Evolutionary conservation across 2,888 invertebrate genomes (phyloP).

Genomic region (Tachina lurida): DNA sequence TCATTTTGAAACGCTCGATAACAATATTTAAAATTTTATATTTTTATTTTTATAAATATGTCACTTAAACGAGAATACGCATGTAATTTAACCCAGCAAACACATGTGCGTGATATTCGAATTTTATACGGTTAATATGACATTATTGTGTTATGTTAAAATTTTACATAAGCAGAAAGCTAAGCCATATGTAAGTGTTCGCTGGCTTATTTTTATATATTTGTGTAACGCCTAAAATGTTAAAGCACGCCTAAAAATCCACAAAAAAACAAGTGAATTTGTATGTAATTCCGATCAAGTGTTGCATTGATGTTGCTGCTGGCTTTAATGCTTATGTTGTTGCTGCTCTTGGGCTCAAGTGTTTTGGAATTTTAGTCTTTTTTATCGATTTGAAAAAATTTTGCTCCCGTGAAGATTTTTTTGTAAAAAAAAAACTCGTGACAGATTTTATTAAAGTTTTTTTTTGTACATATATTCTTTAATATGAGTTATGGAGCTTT

Average conservation of each 20-base stretch:
- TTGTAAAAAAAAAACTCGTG: slow-evolving; percentile 41
- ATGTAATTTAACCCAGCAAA: not conserved
- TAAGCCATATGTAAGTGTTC: not conserved
- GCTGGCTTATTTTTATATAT: not conserved
- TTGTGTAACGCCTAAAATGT: slow-evolving; percentile 23
- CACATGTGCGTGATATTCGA: not conserved
- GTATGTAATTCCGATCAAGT: slow-evolving; percentile 51
- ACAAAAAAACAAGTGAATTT: slow-evolving; percentile 61
- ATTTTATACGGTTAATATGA: too few relatives aligned
- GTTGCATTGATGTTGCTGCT: slow-evolving; percentile 34
- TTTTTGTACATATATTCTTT: slow-evolving; percentile 22
- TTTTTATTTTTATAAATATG: slow-evolving; percentile 28
- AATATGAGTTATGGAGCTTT: slow-evolving; percentile 66
- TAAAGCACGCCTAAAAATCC: slow-evolving; percentile 52
- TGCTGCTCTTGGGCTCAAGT: slow-evolving; percentile 38
- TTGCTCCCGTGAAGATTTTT: slow-evolving; percentile 71
- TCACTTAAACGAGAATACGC: slow-evolving; percentile 15
- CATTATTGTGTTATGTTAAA: too few relatives aligned
- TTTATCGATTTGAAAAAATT: slow-evolving; percentile 57
- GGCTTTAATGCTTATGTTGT: slow-evolving; percentile 12
- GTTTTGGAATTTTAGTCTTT: slow-evolving; percentile 46
- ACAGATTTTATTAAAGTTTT: slow-evolving; percentile 62
- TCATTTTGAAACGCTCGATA: slow-evolving; percentile 50
- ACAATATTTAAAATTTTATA: slow-evolving; percentile 45
- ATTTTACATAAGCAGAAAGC: too few relatives aligned